phyloP scores from a whole-genome alignment of 2,113 vertebrate genomes.

The Bubalus kerabau region DNA sequence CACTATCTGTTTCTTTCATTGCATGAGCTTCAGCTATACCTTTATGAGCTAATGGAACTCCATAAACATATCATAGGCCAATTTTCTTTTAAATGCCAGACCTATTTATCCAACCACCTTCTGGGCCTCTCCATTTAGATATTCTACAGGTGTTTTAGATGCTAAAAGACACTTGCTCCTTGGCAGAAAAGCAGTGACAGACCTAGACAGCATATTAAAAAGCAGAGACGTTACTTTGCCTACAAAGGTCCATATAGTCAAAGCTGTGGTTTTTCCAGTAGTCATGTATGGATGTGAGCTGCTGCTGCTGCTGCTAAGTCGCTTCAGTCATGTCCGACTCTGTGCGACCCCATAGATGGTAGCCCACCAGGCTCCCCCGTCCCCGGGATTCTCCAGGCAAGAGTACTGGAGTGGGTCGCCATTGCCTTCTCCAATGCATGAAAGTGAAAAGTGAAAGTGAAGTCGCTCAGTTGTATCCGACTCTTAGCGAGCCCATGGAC shows the following conservation, averaged over 20 bases:
- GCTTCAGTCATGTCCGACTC: no score
- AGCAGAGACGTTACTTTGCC: not conserved
- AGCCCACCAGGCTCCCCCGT: no score
- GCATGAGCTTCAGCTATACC: not conserved
- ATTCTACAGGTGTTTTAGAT: not conserved
- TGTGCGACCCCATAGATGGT: no score
- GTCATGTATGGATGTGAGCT: not conserved
- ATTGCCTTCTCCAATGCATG: no score
- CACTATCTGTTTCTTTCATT: not conserved
- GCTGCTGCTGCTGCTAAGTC: no score
- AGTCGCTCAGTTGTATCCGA: no score
- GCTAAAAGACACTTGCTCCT: not conserved
- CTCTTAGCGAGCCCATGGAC: no score
- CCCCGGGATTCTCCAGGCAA: no score
- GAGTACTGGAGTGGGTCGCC: no score
- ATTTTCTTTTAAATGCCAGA: not conserved
- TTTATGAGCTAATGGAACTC: not conserved
- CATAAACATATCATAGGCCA: not conserved
- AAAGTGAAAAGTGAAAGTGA: no score
- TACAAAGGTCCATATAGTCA: not conserved
- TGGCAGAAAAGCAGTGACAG: not conserved
- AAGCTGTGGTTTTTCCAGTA: not conserved
- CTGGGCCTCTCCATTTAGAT: not conserved
- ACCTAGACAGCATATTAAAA: not conserved
- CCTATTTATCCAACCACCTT: not conserved